These are phyloP conservation scores for Halcyon leucocephala DNA, from an alignment of 2,797 vertebrate species.

Conservation along the genomic window DNA sequence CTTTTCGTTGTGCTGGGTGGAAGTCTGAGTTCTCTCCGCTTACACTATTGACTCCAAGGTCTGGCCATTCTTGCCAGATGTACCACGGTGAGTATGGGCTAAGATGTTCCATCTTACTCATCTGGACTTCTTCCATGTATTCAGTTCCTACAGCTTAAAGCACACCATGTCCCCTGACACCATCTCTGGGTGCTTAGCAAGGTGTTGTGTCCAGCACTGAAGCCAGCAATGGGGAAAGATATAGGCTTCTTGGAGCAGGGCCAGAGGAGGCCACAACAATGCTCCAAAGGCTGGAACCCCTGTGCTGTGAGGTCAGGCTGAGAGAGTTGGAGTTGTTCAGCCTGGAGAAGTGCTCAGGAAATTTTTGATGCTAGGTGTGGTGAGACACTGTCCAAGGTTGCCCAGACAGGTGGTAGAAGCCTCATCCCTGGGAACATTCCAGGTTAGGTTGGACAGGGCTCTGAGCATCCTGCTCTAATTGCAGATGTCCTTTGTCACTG, in stretches of 20 bases:
- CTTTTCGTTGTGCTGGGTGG: not conserved
- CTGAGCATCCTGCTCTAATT: not conserved
- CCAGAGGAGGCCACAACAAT: not conserved
- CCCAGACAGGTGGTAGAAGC: not conserved
- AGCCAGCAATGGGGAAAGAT: not conserved
- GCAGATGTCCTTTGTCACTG: not conserved
- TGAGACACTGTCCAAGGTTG: not conserved
- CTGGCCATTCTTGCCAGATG: not conserved
- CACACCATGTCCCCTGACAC: accelerated
- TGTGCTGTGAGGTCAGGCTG: not conserved
- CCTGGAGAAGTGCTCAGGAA: not conserved
- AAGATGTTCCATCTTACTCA: not conserved
- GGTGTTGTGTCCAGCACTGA: not conserved
- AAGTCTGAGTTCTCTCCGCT: not conserved
- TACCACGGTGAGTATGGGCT: too few relatives aligned
- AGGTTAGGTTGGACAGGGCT: not conserved
- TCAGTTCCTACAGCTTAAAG: not conserved
- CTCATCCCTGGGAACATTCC: not conserved
- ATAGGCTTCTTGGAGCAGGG: not conserved
- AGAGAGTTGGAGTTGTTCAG: not conserved
- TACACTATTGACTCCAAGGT: accelerated
- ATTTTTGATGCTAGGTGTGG: not conserved
- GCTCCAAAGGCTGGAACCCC: not conserved
- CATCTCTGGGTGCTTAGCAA: not conserved
- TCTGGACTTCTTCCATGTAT: not conserved